These are phyloP conservation scores for Pollenia amentaria DNA, from an alignment of 2,888 invertebrate species.

Conservation along the genomic window DNA sequence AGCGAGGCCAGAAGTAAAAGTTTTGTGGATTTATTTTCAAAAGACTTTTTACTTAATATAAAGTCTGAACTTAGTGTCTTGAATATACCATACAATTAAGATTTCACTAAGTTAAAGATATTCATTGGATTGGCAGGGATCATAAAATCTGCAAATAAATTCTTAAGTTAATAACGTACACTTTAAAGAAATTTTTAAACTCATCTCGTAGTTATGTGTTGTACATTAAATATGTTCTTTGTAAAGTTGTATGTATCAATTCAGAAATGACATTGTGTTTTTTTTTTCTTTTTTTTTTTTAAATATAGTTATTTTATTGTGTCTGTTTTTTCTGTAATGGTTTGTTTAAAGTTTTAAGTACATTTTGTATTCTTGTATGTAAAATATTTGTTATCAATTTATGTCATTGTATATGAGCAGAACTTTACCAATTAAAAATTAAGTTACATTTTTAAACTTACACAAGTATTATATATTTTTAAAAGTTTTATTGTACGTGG, in stretches of 20 bases:
- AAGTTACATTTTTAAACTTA: conserved; percentile 20
- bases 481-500: conserved; percentile 3
- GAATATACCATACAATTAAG: too few relatives aligned
- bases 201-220: not conserved
- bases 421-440: conserved; percentile 42
- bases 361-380: conserved; percentile 52
- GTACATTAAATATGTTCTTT: not conserved
- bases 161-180: too few relatives aligned
- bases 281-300: conserved; percentile 25
- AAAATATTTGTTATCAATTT: conserved; percentile 27
- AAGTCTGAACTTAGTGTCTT: too few relatives aligned
- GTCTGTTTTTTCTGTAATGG: conserved; percentile 65
- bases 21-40: not conserved
- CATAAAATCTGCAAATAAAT: too few relatives aligned
- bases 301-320: conserved; percentile 53
- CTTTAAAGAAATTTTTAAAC: not conserved
- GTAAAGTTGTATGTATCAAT: not conserved
- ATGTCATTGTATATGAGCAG: conserved; percentile 4
- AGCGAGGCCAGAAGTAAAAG: not conserved
- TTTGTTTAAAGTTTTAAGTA: conserved; percentile 51
- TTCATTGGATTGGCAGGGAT: too few relatives aligned
- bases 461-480: conserved; percentile 1
- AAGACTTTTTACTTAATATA: not conserved
- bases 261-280: not conserved
- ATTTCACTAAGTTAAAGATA: too few relatives aligned